Conservation (phyloP, 1,140 invertebrate genomes). For the Conus betulinus region DNA sequence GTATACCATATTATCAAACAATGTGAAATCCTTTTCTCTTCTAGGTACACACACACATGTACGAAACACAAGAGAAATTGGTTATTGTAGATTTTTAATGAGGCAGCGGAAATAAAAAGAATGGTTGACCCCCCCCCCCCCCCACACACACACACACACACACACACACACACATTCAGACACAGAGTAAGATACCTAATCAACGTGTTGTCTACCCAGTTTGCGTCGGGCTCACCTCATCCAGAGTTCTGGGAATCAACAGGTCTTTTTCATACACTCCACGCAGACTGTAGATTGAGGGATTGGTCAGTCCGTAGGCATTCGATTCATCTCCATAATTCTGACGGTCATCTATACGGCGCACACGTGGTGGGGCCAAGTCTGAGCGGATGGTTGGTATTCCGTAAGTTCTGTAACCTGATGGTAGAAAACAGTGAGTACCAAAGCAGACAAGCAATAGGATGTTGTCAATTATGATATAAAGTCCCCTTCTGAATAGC, state of each 20-base stretch:
- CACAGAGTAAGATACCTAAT: neutral
- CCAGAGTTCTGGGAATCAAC: constrained; percentile 65
- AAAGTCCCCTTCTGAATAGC: too few relatives aligned
- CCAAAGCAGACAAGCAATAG: too few relatives aligned
- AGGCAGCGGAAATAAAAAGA: neutral
- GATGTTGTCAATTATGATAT: too few relatives aligned
- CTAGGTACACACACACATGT: too few relatives aligned
- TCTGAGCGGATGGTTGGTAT: constrained; percentile 73
- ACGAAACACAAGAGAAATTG: too few relatives aligned
- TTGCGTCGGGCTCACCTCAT: constrained; percentile 62
- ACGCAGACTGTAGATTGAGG: constrained; percentile 69
- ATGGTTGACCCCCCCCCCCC: neutral
- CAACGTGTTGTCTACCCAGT: neutral
- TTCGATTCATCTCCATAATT: constrained; percentile 74
- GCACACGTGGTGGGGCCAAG: constrained; percentile 68
- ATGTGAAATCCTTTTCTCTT: too few relatives aligned
- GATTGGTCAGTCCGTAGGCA: constrained; percentile 70
- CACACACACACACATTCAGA: constrained; percentile 22
- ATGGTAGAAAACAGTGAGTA: neutral
- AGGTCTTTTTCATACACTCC: constrained; percentile 74
- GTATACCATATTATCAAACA: too few relatives aligned
- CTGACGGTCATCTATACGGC: constrained; percentile 66
- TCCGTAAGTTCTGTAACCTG: constrained; percentile 73
- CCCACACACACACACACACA: neutral
- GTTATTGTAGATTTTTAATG: neutral